phyloP scores from a whole-genome alignment of 2,113 vertebrate species.

The Mirza zaza region DNA sequence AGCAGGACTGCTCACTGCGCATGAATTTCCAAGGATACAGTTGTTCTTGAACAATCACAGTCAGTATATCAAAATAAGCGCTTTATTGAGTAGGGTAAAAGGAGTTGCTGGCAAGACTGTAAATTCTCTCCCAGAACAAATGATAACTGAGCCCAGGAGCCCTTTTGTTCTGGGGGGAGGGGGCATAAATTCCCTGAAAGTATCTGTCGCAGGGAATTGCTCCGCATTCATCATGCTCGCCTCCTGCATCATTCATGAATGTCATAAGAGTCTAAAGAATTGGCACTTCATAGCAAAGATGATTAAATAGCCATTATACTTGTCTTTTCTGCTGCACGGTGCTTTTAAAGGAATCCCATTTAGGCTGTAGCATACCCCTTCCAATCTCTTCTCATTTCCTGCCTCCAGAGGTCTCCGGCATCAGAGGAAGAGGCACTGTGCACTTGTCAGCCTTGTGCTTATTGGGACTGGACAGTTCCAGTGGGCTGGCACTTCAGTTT shows the following conservation, averaged over 20 bases:
- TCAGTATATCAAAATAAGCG: slow-evolving; percentile 84
- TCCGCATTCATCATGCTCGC: slow-evolving; percentile 82
- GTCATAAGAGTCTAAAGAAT: slow-evolving; percentile 85
- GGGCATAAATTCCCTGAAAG: slow-evolving; percentile 84
- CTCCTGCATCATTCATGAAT: slow-evolving; percentile 86
- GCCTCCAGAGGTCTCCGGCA: neutral
- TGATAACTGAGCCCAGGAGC: slow-evolving; percentile 83
- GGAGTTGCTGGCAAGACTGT: slow-evolving; percentile 81
- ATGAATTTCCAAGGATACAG: slow-evolving; percentile 79
- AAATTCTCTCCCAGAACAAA: slow-evolving; percentile 84
- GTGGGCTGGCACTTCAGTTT: neutral
- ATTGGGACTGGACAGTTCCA: neutral
- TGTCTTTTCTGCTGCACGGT: slow-evolving; percentile 73
- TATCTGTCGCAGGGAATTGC: slow-evolving; percentile 82
- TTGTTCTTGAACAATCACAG: slow-evolving; percentile 83
- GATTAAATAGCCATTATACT: slow-evolving; percentile 83
- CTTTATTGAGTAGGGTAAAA: slow-evolving; percentile 83
- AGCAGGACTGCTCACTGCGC: slow-evolving; percentile 21
- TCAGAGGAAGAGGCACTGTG: neutral
- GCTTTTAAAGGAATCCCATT: slow-evolving; percentile 69
- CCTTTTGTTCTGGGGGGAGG: slow-evolving; percentile 78
- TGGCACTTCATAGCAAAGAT: slow-evolving; percentile 82
- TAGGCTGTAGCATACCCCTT: neutral
- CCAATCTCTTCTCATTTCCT: neutral
- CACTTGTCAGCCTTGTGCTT: neutral